Evolutionary conservation across 2,888 invertebrate species (phyloP).

Genomic region (Cantharis rufa): DNA sequence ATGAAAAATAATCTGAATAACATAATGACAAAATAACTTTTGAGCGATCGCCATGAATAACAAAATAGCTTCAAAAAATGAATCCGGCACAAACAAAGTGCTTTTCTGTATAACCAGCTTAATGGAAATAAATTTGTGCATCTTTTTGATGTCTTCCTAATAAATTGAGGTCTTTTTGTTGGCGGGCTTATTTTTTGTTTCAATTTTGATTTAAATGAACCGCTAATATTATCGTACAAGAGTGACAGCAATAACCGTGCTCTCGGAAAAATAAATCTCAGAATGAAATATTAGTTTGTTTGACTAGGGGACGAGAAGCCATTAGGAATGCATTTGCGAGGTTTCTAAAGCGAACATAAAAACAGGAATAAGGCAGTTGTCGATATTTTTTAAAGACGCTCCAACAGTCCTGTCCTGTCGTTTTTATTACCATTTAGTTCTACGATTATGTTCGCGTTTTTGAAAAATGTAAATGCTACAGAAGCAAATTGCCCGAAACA

Average conservation of each 20-base stretch:
- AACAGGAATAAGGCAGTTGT: neutral
- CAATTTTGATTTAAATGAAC: neutral
- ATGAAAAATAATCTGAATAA: neutral
- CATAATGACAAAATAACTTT: neutral
- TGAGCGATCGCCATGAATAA: neutral
- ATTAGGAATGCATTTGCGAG: neutral
- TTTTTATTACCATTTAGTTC: neutral
- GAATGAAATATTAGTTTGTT: neutral
- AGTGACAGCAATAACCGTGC: neutral
- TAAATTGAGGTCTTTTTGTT: neutral
- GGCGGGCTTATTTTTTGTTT: neutral
- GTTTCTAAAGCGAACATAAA: neutral
- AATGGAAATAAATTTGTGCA: neutral
- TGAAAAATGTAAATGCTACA: neutral
- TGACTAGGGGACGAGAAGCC: neutral
- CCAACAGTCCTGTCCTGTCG: neutral
- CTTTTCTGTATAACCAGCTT: neutral
- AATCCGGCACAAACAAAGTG: neutral
- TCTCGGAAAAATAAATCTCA: neutral
- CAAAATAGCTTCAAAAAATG: neutral
- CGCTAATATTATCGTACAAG: neutral
- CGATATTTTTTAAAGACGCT: neutral
- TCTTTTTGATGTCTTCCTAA: neutral
- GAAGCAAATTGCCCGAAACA: neutral
- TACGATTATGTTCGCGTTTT: neutral